These are phyloP conservation scores for Hiodon alosoides DNA, from an alignment of 2,113 vertebrate genomes.

Conservation along the genomic window DNA sequence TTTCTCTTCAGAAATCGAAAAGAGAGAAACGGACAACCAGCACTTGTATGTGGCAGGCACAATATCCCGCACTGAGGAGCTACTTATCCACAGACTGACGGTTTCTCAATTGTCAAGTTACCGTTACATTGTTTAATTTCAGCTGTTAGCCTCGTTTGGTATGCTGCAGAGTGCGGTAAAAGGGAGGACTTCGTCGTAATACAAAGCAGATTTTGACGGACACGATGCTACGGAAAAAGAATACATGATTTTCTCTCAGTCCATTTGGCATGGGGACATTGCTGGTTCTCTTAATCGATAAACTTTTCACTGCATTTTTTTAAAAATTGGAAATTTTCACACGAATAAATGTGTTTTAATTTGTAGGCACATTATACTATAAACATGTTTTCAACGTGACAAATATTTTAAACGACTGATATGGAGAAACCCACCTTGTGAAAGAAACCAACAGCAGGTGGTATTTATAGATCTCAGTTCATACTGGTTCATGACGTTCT, in stretches of 20 bases:
- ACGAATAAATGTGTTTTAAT: too few relatives aligned
- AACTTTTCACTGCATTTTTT: too few relatives aligned
- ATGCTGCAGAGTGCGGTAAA: neutral
- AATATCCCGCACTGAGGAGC: neutral
- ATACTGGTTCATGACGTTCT: too few relatives aligned
- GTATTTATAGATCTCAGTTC: too few relatives aligned
- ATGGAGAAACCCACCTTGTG: too few relatives aligned
- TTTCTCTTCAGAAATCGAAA: conserved; percentile 2
- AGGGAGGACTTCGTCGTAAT: conserved; percentile 19
- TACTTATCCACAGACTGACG: neutral
- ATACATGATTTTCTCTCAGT: neutral
- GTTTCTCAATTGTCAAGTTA: conserved; percentile 7
- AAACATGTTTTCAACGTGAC: too few relatives aligned
- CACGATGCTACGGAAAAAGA: neutral
- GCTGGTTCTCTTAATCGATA: too few relatives aligned
- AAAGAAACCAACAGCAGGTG: too few relatives aligned
- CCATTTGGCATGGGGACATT: neutral
- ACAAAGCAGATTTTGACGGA: conserved; percentile 20
- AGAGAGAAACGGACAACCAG: neutral
- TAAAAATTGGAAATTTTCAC: too few relatives aligned
- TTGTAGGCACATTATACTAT: too few relatives aligned
- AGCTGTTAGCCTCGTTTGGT: conserved; percentile 16
- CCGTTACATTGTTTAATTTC: conserved; percentile 27
- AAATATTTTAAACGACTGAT: too few relatives aligned
- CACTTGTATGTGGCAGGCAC: neutral